Conservation (phyloP, 2,797 vertebrate genomes). For the Rhincodon typus region DNA sequence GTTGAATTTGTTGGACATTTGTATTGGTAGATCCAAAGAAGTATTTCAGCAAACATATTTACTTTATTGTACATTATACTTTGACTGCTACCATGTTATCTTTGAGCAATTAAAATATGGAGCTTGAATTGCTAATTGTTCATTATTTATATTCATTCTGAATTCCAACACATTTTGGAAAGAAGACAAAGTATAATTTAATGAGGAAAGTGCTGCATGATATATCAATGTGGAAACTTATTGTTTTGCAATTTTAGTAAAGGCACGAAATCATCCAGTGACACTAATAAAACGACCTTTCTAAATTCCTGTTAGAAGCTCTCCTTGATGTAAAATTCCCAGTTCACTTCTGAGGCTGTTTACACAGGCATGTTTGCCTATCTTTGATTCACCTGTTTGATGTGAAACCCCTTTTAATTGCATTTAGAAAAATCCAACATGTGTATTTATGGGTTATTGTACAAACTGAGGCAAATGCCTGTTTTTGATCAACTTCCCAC, state of each 20-base stretch:
- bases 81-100: constrained; percentile 71
- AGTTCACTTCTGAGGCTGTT: not conserved
- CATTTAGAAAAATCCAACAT: not conserved
- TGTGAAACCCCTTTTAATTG: not conserved
- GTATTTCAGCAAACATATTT: constrained; percentile 70
- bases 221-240: not conserved
- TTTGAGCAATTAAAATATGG: constrained; percentile 74
- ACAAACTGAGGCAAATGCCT: not conserved
- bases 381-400: not conserved
- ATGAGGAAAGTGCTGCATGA: not conserved
- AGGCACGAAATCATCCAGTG: not conserved
- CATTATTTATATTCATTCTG: constrained; percentile 32
- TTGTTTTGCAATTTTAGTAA: not conserved
- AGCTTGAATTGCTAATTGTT: constrained; percentile 60
- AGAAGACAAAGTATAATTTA: not conserved
- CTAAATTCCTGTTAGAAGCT: not conserved
- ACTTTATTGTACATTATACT: constrained; percentile 72
- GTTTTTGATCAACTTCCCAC: not conserved
- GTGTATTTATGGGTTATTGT: not conserved
- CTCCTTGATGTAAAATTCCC: not conserved
- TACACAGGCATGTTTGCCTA: not conserved
- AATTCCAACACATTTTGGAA: constrained; percentile 38
- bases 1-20: constrained; percentile 70
- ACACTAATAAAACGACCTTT: not conserved
- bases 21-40: constrained; percentile 81